phyloP scores from a whole-genome alignment of 1,140 invertebrate genomes.

The Drosophila arizonae region DNA sequence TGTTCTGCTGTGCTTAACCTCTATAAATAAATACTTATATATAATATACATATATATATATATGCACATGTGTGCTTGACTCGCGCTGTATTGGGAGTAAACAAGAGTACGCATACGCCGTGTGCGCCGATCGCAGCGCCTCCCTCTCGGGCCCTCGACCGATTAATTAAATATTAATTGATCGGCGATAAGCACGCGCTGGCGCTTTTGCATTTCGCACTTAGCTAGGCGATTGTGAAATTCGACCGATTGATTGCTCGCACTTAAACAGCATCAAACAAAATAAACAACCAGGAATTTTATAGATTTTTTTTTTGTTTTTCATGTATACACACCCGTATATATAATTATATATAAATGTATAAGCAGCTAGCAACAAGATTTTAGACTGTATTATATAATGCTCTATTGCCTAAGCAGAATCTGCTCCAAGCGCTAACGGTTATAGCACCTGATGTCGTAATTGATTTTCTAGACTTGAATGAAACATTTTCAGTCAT shows the following conservation, averaged over 20 bases:
- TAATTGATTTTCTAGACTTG: no score
- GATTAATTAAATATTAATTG: constrained; percentile 83
- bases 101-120: constrained; percentile 58
- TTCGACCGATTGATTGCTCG: constrained; percentile 13
- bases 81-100: constrained; percentile 20
- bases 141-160: constrained; percentile 36
- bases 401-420: not conserved
- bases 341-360: not conserved
- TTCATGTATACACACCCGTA: no score
- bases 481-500: not conserved
- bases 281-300: constrained; percentile 1
- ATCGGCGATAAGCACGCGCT: constrained; percentile 65
- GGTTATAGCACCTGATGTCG: not conserved
- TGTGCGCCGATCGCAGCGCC: constrained; percentile 32
- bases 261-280: not conserved
- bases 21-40: constrained; percentile 11
- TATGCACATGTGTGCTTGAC: no score
- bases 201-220: constrained; percentile 52
- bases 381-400: not conserved
- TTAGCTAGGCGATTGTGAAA: constrained; percentile 24
- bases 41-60: no score
- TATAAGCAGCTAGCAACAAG: not conserved
- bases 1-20: constrained; percentile 50
- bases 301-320: not conserved
- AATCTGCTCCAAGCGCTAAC: not conserved